Percentiles rank a stretch among this genome's conserved stretches.
phyloP scores from a whole-genome alignment of 1,140 invertebrate genomes.

The Epicauta chinensis region DNA sequence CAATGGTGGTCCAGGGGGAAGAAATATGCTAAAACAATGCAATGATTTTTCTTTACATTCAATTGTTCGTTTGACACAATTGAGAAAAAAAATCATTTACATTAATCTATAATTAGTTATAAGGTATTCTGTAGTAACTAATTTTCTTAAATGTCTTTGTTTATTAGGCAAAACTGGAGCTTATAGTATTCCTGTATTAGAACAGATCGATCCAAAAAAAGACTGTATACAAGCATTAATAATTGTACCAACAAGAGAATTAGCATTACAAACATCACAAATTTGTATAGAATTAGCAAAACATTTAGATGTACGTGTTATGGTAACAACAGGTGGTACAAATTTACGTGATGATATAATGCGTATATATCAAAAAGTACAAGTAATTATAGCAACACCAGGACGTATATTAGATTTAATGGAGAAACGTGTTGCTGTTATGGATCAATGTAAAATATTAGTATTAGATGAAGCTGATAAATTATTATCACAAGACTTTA shows the following conservation, averaged over 20 bases:
- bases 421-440: constrained; percentile 92
- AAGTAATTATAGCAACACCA: constrained; percentile 98
- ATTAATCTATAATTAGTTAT: too few relatives aligned
- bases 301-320: constrained; percentile 91
- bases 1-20: too few relatives aligned
- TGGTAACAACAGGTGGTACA: constrained; percentile 97
- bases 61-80: too few relatives aligned
- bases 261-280: constrained; percentile 98
- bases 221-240: constrained; percentile 94
- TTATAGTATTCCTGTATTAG: constrained; percentile 96
- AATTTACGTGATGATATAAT: constrained; percentile 99
- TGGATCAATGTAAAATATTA: constrained; percentile 93
- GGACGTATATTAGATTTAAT: constrained; percentile 99
- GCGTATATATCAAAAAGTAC: constrained; percentile 99
- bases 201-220: constrained; percentile 86
- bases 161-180: constrained; percentile 91
- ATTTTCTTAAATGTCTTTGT: too few relatives aligned
- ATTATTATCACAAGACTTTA: constrained; percentile 97
- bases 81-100: too few relatives aligned
- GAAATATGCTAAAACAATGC: too few relatives aligned
- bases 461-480: constrained; percentile 99
- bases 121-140: too few relatives aligned
- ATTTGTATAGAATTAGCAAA: constrained; percentile 99
- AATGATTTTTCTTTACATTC: too few relatives aligned
- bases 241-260: constrained; percentile 97